phyloP scores from a whole-genome alignment of 2,113 vertebrate genomes.

The Nymphicus hollandicus region DNA sequence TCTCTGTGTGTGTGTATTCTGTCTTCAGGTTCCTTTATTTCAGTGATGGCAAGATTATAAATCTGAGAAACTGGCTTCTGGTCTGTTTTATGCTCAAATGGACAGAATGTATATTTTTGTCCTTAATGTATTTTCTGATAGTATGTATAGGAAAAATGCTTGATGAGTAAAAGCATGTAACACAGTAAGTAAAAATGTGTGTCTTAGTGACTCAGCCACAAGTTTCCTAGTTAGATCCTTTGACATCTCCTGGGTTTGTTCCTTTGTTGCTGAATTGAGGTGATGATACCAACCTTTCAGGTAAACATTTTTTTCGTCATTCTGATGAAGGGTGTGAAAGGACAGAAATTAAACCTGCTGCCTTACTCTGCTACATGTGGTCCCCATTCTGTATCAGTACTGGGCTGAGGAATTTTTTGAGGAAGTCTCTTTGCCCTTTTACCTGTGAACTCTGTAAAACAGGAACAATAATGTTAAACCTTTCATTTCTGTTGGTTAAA shows the following conservation, averaged over 20 bases:
- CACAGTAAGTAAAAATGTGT: not conserved
- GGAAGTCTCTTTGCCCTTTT: not conserved
- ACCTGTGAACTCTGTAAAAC: not conserved
- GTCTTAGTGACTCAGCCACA: not conserved
- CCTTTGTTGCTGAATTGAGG: not conserved
- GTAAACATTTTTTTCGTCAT: not conserved
- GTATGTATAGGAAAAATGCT: not conserved
- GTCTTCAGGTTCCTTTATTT: not conserved
- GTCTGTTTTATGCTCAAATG: not conserved
- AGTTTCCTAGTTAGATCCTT: not conserved
- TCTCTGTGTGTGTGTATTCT: not conserved
- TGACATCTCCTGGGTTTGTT: not conserved
- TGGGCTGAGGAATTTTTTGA: not conserved
- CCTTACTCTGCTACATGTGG: not conserved
- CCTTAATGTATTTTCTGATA: not conserved
- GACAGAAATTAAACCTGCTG: not conserved
- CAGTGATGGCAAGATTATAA: not conserved
- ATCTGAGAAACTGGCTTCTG: not conserved
- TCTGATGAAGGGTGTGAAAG: not conserved
- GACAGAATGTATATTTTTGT: not conserved
- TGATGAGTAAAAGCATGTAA: not conserved
- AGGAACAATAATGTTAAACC: not conserved
- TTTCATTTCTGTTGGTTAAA: not conserved
- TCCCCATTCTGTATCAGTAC: not conserved
- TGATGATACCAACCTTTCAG: not conserved